phyloP scores from a whole-genome alignment of 1,140 invertebrate species.

The Condylostylus longicornis region DNA sequence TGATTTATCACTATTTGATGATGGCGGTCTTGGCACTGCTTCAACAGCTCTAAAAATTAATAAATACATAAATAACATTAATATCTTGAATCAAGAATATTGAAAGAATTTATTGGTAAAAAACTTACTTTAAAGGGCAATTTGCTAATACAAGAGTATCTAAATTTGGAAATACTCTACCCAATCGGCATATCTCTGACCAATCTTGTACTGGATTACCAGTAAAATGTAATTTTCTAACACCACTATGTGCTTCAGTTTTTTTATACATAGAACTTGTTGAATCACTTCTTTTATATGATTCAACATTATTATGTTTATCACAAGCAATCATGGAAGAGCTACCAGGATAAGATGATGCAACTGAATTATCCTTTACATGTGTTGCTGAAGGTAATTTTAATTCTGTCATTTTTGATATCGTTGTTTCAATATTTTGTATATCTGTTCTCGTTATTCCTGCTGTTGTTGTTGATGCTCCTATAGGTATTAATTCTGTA shows the following conservation, averaged over 20 bases:
- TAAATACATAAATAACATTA: neutral
- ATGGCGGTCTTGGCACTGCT: conserved; percentile 3
- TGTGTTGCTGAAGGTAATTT: neutral
- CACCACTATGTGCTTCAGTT: conserved; percentile 38
- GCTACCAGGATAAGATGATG: neutral
- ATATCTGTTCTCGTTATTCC: neutral
- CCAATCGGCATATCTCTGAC: conserved; percentile 68
- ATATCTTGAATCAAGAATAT: neutral
- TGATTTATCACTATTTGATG: conserved; percentile 11
- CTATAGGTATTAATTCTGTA: too few relatives aligned
- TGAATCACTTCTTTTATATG: conserved; percentile 6
- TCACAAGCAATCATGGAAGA: conserved; percentile 4
- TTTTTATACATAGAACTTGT: conserved; percentile 19
- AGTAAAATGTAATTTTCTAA: conserved; percentile 66
- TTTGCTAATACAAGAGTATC: conserved; percentile 73
- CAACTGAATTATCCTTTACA: neutral
- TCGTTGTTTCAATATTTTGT: neutral
- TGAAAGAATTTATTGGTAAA: neutral
- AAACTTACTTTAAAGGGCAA: conserved; percentile 46
- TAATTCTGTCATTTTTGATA: neutral
- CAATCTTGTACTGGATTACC: conserved; percentile 69
- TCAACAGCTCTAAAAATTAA: conserved; percentile 11
- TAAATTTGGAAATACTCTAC: conserved; percentile 66
- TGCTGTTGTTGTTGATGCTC: neutral
- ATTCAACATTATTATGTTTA: conserved; percentile 6